Percentiles rank a stretch among this genome's conserved stretches.
Conservation (phyloP, 2,888 invertebrate species). For the Seira ritae region DNA sequence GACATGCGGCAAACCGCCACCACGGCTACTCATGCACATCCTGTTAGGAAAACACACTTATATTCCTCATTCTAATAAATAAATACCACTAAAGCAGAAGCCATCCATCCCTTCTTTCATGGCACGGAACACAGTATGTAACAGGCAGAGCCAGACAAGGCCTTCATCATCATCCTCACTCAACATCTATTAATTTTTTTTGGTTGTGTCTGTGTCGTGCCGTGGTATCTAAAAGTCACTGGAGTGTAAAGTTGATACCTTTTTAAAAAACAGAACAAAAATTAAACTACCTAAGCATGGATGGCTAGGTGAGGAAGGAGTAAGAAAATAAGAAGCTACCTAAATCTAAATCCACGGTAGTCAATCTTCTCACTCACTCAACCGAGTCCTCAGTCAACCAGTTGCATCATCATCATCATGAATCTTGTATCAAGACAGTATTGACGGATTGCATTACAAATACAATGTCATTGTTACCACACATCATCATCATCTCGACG, state of each 20-base stretch:
- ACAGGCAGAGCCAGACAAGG: not conserved
- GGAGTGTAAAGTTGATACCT: slow-evolving; percentile 47
- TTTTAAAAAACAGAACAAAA: slow-evolving; percentile 4
- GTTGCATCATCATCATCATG: slow-evolving; percentile 25
- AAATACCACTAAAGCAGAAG: slow-evolving; percentile 21
- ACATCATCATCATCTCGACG: no score
- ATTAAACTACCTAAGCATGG: not conserved
- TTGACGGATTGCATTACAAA: slow-evolving; percentile 43
- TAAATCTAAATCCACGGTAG: not conserved
- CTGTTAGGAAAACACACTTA: slow-evolving; percentile 30
- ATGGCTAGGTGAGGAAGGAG: not conserved
- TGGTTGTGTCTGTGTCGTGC: slow-evolving; percentile 33
- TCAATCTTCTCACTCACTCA: slow-evolving; percentile 54
- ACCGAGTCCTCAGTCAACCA: slow-evolving; percentile 37
- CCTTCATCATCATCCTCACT: slow-evolving; percentile 25
- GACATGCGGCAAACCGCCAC: slow-evolving; percentile 50
- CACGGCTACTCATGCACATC: slow-evolving; percentile 59
- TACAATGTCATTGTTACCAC: not conserved
- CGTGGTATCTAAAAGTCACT: slow-evolving; percentile 46
- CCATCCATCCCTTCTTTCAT: no score
- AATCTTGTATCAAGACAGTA: slow-evolving; percentile 16
- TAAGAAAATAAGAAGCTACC: not conserved
- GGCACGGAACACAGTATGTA: slow-evolving; percentile 9
- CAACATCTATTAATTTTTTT: slow-evolving; percentile 55
- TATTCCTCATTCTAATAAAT: not conserved